These are phyloP conservation scores for Coelinius sp. DNA, from an alignment of 2,888 invertebrate species.

Conservation along the genomic window DNA sequence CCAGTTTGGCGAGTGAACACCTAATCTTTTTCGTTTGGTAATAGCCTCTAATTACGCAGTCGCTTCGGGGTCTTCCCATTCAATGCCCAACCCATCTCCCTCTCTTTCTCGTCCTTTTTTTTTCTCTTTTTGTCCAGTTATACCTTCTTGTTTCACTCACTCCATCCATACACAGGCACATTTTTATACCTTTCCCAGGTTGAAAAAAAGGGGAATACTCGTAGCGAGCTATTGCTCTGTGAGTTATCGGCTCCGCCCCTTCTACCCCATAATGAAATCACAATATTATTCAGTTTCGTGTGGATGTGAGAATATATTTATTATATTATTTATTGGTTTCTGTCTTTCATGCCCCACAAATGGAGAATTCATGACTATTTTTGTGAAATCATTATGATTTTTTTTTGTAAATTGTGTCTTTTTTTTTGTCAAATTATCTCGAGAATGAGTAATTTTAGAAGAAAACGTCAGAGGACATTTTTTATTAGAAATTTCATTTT, in stretches of 20 bases:
- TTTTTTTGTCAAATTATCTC: too few species aligned
- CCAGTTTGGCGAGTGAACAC: constrained; percentile 45
- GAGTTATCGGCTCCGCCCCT: constrained; percentile 43
- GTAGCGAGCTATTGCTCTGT: constrained; percentile 32
- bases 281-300: constrained; percentile 25
- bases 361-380: too few species aligned
- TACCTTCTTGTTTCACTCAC: constrained; percentile 4
- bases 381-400: too few species aligned
- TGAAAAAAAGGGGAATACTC: constrained; percentile 38
- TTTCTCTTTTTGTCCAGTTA: constrained; percentile 20
- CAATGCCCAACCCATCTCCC: constrained; percentile 40
- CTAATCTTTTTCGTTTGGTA: constrained; percentile 49
- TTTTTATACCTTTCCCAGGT: constrained; percentile 11
- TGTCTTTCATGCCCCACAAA: too few species aligned
- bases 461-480: too few species aligned
- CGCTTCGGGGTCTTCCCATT: constrained; percentile 52
- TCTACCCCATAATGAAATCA: constrained; percentile 41
- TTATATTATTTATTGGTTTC: constrained; percentile 28
- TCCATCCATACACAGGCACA: neutral
- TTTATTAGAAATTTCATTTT: too few species aligned
- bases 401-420: too few species aligned
- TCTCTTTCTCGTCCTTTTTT: constrained; percentile 25
- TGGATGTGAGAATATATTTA: constrained; percentile 23
- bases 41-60: constrained; percentile 58
- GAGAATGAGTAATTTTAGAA: too few species aligned